A percentile compares a stretch with the other conserved stretches of the same genome.
These are phyloP conservation scores for Bagarius yarrelli DNA, from an alignment of 2,113 vertebrate species.

Conservation along the genomic window DNA sequence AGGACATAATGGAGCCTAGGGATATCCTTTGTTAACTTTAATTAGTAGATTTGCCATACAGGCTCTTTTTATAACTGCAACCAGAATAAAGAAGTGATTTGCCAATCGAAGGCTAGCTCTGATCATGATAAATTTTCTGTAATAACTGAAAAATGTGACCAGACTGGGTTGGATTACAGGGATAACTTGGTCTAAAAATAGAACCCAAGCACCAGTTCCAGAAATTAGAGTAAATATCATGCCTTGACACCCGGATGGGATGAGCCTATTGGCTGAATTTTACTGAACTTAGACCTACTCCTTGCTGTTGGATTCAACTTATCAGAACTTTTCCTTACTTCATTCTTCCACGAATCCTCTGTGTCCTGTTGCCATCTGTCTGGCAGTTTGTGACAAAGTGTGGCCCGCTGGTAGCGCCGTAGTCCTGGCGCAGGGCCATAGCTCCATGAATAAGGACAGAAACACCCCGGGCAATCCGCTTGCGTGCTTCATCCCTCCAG, in stretches of 20 bases:
- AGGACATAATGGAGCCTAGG: slow-evolving; percentile 28
- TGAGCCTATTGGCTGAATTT: slow-evolving; percentile 17
- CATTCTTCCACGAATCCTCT: slow-evolving; percentile 79
- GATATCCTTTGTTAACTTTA: slow-evolving; percentile 33
- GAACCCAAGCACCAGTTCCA: background rate
- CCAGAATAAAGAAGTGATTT: slow-evolving; percentile 12
- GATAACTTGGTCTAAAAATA: background rate
- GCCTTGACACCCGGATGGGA: background rate
- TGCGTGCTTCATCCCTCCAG: slow-evolving; percentile 85
- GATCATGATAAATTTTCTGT: background rate
- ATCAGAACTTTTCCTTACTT: slow-evolving; percentile 60
- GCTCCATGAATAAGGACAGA: slow-evolving; percentile 89
- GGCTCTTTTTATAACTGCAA: slow-evolving; percentile 39
- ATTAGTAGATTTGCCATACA: slow-evolving; percentile 44
- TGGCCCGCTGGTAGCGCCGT: slow-evolving; percentile 78
- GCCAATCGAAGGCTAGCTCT: background rate
- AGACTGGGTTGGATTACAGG: slow-evolving; percentile 2
- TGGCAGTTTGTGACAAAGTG: slow-evolving; percentile 87
- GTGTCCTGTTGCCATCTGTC: slow-evolving; percentile 81
- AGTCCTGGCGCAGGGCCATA: slow-evolving; percentile 83
- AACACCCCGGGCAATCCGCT: slow-evolving; percentile 82
- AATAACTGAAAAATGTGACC: background rate
- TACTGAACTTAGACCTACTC: slow-evolving; percentile 16
- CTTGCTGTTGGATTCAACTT: background rate
- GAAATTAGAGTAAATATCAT: background rate